Base-by-base conservation (phyloP, 30 jellyfish, hydroid and myxozoan species). In the Sanderia malayensis region DNA sequence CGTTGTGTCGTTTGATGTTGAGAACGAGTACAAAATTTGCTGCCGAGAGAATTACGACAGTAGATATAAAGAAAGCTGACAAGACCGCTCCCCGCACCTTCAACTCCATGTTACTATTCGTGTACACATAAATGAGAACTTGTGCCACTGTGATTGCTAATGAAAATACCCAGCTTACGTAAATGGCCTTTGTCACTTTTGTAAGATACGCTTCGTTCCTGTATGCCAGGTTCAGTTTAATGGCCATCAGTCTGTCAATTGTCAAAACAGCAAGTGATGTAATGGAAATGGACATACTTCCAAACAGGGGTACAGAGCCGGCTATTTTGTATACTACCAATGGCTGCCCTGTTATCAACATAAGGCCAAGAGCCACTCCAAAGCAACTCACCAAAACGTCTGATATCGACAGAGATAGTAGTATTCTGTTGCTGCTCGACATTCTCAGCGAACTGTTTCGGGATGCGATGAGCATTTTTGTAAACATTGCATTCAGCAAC, bases 281-380 rank as follows among this genome's bases (percentile, higher is more conserved):
- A 4, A 23, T 62, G 2, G 74, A 62, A 19, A 62, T 57, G 55
- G 30, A 62, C 74, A 62, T 62, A 57, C 74, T 62, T 30, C 74
- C 74, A 31, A 62, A 62, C 18, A 62, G 29, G 4, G 74, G 74
- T 23, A 62, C 1, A 1, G 58, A 26, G 28, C 74, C 74, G 13
- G 74, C 74, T 2, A 62, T 25, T 29, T 62, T 62, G 18, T 62
- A 62, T 15, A 30, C 27, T 2, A 6, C 1, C 23, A 26, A 21
- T 18, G 74, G 30, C 74, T 62, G 74, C 15, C 74, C 58, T n/a
- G 74, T 62, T 33, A 62, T 19, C 57, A 62, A n/a, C 6, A 24
- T 49, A 4, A 49, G 6, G 18, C 64, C 64, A 3, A 19, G 27
- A 19, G 27, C 18, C 7, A 49, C 23, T 24, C 64, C 64, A 49